Evolutionary conservation across 2,113 vertebrate genomes (phyloP), one percentile per base, ranked within the genome.

Genomic region (Naja naja): DNA sequence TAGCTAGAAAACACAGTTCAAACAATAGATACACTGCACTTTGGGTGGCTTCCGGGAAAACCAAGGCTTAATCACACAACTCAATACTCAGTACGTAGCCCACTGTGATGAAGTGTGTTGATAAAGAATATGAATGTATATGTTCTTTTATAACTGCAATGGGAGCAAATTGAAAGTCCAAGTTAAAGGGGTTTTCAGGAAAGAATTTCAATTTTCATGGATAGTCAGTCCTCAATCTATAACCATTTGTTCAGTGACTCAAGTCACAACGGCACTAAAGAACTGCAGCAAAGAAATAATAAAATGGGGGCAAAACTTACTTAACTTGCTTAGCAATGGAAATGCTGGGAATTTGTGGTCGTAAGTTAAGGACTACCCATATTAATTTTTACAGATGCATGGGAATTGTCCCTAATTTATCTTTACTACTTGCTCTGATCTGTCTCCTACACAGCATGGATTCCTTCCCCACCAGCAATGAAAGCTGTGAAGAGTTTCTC

Each of bases 111-210:
- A 56, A 55, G 6, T 20, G 43, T 91, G 54, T 81, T 55, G 5
- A 43, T 9, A 18, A 52, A 52, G 10, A 52, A 52, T 52, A 52
- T 52, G 10, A 52, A 52, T 52, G 7, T 52, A 52, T 52, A 52
- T 52, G 27, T 58, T 27, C 25, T 87, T 87, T 45, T 30, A 54
- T 53, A 12, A 54, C 16, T 30, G 30, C 52, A 2, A 18, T 12
- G 5, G 16, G 16, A 11, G 16, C 14, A 22, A 88, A 88, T 93
- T 96, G 93, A 94, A 95, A 95, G 94, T 94, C 93, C 55, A 87
- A 94, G 52, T 95, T 92, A 96, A 95, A 97, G 96, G 96, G 95
- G 96, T n/a, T n/a, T 47, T 12, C 69, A 30, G 88, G 90, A 91
- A 95, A 93, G 12, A 16, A 90, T 93, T 94, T 60, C 92, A 93